These are phyloP conservation scores for Micropterix aruncella DNA, from an alignment of 2,888 invertebrate genomes.

Conservation along the genomic window DNA sequence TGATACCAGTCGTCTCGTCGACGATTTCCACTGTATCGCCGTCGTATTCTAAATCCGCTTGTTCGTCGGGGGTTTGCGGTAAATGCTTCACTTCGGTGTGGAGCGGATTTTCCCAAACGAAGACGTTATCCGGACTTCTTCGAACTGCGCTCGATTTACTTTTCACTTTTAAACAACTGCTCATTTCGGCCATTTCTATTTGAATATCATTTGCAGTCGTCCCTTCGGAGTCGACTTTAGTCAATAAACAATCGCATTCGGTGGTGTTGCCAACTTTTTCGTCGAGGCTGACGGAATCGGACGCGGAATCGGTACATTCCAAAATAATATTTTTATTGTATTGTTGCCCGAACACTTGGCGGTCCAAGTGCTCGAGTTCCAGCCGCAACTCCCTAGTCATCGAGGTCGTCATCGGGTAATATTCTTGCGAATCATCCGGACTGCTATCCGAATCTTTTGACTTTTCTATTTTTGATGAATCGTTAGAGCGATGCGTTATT, in stretches of 20 bases:
- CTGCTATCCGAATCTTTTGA: constrained; percentile 30
- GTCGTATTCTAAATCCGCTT: constrained; percentile 55
- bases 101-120: constrained; percentile 68
- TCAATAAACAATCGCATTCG: constrained; percentile 14
- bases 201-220: constrained; percentile 11
- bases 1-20: constrained; percentile 49
- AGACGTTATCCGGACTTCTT: constrained; percentile 51
- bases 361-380: constrained; percentile 70
- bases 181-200: constrained; percentile 14
- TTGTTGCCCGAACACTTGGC: constrained; percentile 61
- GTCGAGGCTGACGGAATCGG: constrained; percentile 30
- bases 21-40: constrained; percentile 43
- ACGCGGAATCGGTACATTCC: constrained; percentile 28
- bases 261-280: constrained; percentile 22
- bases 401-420: constrained; percentile 77
- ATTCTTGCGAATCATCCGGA: constrained; percentile 69
- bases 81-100: constrained; percentile 35
- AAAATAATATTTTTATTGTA: constrained; percentile 22
- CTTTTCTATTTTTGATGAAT: constrained; percentile 13
- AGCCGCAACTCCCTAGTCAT: constrained; percentile 71
- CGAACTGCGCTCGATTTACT: constrained; percentile 13
- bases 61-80: constrained; percentile 57
- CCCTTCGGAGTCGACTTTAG: constrained; percentile 12
- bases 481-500: constrained; percentile 12
- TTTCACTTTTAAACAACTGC: constrained; percentile 13